Evolutionary conservation across 2,888 invertebrate species (phyloP), one percentile per base, ranked within the genome.

Genomic region (Electrophaes corylata): DNA sequence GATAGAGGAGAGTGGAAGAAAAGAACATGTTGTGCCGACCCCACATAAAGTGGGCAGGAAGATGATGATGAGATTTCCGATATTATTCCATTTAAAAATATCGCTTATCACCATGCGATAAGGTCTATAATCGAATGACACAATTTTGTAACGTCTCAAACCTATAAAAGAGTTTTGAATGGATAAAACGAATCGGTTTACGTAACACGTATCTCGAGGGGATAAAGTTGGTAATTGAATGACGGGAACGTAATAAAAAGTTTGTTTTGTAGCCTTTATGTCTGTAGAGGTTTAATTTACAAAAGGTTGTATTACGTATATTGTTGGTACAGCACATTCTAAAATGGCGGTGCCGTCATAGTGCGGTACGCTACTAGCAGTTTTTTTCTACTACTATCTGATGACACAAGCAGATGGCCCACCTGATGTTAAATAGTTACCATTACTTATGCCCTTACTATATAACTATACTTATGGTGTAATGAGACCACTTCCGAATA

Each of bases 151-250:
- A 20, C 18, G 51, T 37, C 37, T 37, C 37, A 37, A 37, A 8
- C 44, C 18, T 26, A 10, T 43, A n/a, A 18, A 41, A 40, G 41
- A 31, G 29, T 19, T 44, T 26, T 23, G 43, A 44, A 29, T 12
- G 18, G 29, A 16, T 47, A 48, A 41, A 18, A 10, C 6, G 39
- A 52, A 43, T 37, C 26, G 41, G 12, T 41, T 47, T 23, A 47
- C n/a, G 31, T 47, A 39, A 10, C 37, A 5, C 58, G 43, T 53
- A 48, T 58, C 33, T 33, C 53, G 23, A 18, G 33, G 48, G 44
- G 19, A 45, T 53, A 58, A 39, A 53, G 58, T 39, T 58, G 37
- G 47, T 53, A 58, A 57, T 48, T 19, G 41, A 43, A 47, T 51
- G 29, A 11, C 35, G 0, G 19, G 11, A n/a, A 26, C 20, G 47